A percentile compares a stretch with the other conserved stretches of the same genome.
These are phyloP conservation scores for Dinomys branickii DNA, from an alignment of 2,113 vertebrate species.

Conservation along the genomic window DNA sequence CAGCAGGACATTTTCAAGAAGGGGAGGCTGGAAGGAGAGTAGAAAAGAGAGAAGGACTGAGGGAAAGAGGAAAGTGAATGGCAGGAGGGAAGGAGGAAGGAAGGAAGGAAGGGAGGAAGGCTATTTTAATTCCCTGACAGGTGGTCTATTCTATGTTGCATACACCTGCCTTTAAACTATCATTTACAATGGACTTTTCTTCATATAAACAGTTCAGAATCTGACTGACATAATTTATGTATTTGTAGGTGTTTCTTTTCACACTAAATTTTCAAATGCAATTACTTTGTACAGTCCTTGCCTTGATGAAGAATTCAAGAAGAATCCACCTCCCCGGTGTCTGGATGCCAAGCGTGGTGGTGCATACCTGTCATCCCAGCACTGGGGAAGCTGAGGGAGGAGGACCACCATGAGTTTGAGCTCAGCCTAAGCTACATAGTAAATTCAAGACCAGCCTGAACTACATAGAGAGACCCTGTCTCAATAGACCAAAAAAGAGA, in stretches of 20 bases:
- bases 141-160: neutral
- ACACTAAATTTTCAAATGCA: slow-evolving; percentile 35
- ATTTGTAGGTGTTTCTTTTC: neutral
- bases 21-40: neutral
- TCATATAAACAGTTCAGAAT: neutral
- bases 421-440: neutral
- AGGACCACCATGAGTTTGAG: neutral
- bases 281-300: neutral
- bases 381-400: neutral
- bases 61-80: neutral
- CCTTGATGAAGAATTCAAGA: neutral
- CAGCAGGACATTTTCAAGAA: neutral
- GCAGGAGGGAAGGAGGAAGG: neutral
- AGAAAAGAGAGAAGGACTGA: neutral
- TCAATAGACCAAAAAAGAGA: neutral
- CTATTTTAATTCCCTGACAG: neutral
- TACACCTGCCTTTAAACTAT: neutral
- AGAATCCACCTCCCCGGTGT: neutral
- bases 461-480: neutral
- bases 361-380: neutral
- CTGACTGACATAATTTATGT: neutral
- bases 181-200: neutral
- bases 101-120: neutral
- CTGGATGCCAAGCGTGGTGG: neutral
- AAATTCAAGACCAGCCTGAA: neutral